phyloP scores from a whole-genome alignment of 2,113 vertebrate species.

The Alaudala cheleensis region DNA sequence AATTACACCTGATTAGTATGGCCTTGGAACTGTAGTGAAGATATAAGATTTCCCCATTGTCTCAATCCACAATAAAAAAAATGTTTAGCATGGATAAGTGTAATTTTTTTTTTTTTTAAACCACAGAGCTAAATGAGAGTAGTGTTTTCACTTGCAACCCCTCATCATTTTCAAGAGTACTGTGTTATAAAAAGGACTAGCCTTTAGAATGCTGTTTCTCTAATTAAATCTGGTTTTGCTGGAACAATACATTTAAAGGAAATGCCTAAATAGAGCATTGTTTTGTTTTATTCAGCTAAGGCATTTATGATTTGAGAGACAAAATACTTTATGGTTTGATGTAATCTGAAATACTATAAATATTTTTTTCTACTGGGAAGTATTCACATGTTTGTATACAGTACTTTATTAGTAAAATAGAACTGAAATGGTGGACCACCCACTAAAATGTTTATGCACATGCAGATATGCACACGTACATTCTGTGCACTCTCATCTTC shows the following conservation, averaged over 20 bases:
- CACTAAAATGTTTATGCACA: constrained; percentile 44
- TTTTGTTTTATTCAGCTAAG: constrained; percentile 8
- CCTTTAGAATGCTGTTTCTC: constrained; percentile 61
- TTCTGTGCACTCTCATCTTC: constrained; percentile 54
- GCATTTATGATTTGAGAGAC: constrained; percentile 11
- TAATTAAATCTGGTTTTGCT: constrained; percentile 68
- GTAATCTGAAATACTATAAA: not conserved
- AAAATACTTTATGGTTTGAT: constrained; percentile 19
- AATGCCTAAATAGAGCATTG: not conserved
- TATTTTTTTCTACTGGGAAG: not conserved
- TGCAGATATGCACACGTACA: constrained; percentile 4
- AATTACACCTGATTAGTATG: constrained; percentile 77
- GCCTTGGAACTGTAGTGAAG: constrained; percentile 70
- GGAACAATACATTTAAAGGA: constrained; percentile 20
- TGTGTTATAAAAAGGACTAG: constrained; percentile 56
- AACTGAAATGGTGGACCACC: constrained; percentile 42
- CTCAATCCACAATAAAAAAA: constrained; percentile 52
- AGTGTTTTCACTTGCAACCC: constrained; percentile 56
- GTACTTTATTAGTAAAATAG: constrained; percentile 59
- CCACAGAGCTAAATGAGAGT: constrained; percentile 60
- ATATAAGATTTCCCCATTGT: constrained; percentile 70
- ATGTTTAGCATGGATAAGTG: not conserved
- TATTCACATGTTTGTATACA: constrained; percentile 42
- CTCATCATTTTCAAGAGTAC: constrained; percentile 54
- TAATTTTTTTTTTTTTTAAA: not conserved